Percentiles rank a stretch among this genome's conserved stretches.
Evolutionary conservation across 2,113 vertebrate species (phyloP).

Genomic region (Scomber japonicus): DNA sequence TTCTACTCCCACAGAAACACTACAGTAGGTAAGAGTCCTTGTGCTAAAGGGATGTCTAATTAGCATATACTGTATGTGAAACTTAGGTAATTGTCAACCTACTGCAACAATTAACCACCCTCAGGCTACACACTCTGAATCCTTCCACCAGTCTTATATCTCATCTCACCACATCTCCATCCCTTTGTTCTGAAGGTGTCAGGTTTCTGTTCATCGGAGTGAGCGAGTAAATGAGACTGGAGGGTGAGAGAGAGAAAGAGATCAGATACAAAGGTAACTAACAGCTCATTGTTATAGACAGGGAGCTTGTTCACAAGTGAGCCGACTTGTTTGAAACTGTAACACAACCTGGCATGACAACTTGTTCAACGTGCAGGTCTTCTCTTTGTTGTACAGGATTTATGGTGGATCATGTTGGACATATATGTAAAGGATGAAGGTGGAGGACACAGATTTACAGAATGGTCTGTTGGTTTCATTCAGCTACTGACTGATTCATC

Average conservation of each 20-base stretch:
- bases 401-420: not conserved
- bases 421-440: not conserved
- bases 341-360: not conserved
- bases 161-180: conserved; percentile 48
- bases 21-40: not conserved
- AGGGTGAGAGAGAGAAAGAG: conserved; percentile 5
- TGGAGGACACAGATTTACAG: not conserved
- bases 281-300: conserved; percentile 22
- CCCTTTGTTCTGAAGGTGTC: conserved; percentile 57
- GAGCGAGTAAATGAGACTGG: conserved; percentile 25
- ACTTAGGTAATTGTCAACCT: conserved; percentile 24
- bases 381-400: not conserved
- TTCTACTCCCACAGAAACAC: not conserved
- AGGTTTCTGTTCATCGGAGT: conserved; percentile 28
- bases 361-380: not conserved
- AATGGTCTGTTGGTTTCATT: conserved; percentile 24
- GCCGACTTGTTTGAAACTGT: conserved; percentile 8
- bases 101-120: conserved; percentile 35
- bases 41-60: conserved; percentile 31
- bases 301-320: conserved; percentile 16
- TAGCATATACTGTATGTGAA: conserved; percentile 31
- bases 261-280: conserved; percentile 40
- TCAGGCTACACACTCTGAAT: conserved; percentile 14
- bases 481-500: not conserved
- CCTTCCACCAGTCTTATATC: conserved; percentile 31